Evolutionary conservation across 2,113 vertebrate species (phyloP).

Genomic region (Podiceps cristatus): DNA sequence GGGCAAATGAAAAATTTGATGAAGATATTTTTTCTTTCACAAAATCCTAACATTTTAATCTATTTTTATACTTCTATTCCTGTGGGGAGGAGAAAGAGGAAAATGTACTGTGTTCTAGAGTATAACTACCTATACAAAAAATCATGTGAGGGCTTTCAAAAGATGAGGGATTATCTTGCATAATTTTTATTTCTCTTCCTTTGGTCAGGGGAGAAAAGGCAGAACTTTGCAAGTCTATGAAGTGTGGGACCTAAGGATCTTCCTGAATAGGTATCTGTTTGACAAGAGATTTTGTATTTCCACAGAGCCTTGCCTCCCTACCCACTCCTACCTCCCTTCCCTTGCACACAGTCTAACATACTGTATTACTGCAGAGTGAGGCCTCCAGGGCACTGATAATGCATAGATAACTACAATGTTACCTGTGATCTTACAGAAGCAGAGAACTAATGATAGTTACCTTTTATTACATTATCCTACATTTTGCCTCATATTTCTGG

Average conservation of each 20-base stretch:
- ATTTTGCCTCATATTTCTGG: background rate
- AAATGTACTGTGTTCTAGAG: background rate
- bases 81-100: background rate
- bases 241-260: background rate
- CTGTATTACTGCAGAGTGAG: background rate
- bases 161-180: background rate
- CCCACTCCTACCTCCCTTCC: background rate
- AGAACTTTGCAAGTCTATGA: background rate
- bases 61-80: background rate
- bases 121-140: background rate
- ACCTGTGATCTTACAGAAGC: background rate
- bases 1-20: background rate
- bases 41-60: background rate
- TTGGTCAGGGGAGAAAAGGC: background rate
- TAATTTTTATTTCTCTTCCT: background rate
- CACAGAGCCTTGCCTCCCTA: background rate
- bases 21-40: background rate
- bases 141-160: background rate
- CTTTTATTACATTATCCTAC: background rate
- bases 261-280: background rate
- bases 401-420: background rate
- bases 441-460: background rate
- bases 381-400: background rate
- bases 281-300: background rate
- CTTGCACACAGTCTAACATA: background rate